Evolutionary conservation across 1,140 invertebrate species (phyloP).

Genomic region (Magallana angulata): DNA sequence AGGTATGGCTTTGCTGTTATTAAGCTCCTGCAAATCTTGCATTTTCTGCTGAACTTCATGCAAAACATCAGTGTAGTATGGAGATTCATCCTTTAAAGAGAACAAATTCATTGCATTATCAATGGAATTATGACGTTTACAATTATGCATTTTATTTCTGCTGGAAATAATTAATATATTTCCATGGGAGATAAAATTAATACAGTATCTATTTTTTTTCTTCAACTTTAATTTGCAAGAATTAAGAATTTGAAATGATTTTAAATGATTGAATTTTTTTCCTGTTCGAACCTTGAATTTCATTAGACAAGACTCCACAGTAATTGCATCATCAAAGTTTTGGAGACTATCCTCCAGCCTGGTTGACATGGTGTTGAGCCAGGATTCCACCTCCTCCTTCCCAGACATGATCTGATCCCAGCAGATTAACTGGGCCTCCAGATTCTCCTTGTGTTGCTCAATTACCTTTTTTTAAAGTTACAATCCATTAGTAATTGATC

Average conservation of each 20-base stretch:
- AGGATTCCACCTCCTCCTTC: conserved; percentile 89
- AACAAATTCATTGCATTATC: not conserved
- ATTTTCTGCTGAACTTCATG: conserved; percentile 89
- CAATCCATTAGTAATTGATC: not conserved
- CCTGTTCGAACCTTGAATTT: conserved; percentile 85
- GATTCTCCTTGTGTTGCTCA: conserved; percentile 82
- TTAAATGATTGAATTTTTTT: not conserved
- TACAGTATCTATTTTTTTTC: not conserved
- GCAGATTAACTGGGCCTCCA: conserved; percentile 92
- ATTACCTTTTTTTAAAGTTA: conserved; percentile 57
- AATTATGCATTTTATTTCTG: too few species aligned
- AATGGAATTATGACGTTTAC: not conserved
- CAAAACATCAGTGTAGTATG: conserved; percentile 87
- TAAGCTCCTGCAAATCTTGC: conserved; percentile 89
- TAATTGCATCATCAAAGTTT: conserved; percentile 89
- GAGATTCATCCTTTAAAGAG: conserved; percentile 86
- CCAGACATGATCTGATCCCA: conserved; percentile 95
- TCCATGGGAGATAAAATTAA: not conserved
- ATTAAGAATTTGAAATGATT: too few species aligned
- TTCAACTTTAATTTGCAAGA: not conserved
- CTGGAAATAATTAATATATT: too few species aligned
- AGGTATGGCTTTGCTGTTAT: conserved; percentile 86
- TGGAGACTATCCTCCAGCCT: conserved; percentile 87
- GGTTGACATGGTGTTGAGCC: conserved; percentile 90
- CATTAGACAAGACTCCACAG: conserved; percentile 86